Evolutionary conservation across 2,888 invertebrate genomes (phyloP).

Genomic region (Xanthia togata): DNA sequence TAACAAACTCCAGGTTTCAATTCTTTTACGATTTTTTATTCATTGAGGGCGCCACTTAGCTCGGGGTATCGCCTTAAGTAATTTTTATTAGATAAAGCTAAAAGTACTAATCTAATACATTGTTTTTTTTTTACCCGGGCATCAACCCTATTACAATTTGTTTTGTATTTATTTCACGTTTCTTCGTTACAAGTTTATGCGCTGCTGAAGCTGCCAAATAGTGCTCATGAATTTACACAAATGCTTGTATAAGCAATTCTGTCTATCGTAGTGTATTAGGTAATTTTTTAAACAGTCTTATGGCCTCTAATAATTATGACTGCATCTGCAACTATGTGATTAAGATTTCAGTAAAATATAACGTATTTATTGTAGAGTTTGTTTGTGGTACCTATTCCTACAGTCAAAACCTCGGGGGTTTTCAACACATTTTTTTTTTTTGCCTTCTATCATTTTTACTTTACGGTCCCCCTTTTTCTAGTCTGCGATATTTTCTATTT

Average conservation of each 20-base stretch:
- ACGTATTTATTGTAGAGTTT: constrained; percentile 9
- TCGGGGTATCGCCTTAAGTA: too few relatives aligned
- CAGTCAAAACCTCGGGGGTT: not conserved
- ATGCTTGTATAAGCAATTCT: constrained; percentile 20
- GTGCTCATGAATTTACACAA: constrained; percentile 6
- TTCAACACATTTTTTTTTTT: too few relatives aligned
- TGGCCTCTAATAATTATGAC: constrained; percentile 37
- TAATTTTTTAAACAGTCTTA: constrained; percentile 15
- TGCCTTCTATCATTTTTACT: too few relatives aligned
- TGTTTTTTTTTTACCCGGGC: too few relatives aligned
- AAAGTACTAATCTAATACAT: too few relatives aligned
- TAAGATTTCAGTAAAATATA: constrained; percentile 8
- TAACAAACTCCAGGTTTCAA: too few relatives aligned
- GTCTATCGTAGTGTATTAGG: constrained; percentile 14
- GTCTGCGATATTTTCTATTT: not conserved
- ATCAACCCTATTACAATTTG: constrained; percentile 9
- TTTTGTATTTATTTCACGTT: constrained; percentile 12
- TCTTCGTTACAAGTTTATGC: constrained; percentile 17
- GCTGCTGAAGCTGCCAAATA: constrained; percentile 33
- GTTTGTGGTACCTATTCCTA: not conserved
- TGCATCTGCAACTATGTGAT: not conserved
- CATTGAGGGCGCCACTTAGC: too few relatives aligned
- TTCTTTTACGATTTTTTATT: too few relatives aligned
- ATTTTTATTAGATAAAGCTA: too few relatives aligned
- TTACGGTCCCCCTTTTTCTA: not conserved